Evolutionary conservation across 2,888 invertebrate species (phyloP), one percentile per base, ranked within the genome.

Genomic region (Trichogramma dendrolimi): DNA sequence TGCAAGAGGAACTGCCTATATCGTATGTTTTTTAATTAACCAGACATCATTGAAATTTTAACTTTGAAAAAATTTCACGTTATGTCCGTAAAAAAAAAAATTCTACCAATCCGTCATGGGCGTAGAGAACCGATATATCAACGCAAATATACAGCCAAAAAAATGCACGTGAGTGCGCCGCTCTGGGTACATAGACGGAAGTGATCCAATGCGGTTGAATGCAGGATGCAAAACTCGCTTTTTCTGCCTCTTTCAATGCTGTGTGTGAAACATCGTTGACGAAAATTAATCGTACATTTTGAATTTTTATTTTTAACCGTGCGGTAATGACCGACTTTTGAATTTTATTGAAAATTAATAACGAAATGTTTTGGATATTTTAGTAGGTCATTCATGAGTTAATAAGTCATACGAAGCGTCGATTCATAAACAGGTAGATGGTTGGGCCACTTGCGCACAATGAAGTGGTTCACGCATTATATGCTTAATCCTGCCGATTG

Each of bases 131-230:
- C 48, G 48, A 14, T 14, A 48, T 14, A 48, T 48, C 48, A 14
- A 48, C 27, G 27, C 48, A 48, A 11, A 14, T 48, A 48, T 48
- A 48, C 27, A 48, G 11, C 48, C 27, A 27, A 27, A 27, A 27
- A 27, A 27, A 27, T 48, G 48, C 48, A 48, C 48, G 48, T 14
- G 27, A 11, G 48, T 14, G 5, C 48, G 55, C 46, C 39, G 57
- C 57, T 60, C 49, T 2, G 27, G 27, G 2, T 57, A 57, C 54
- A 57, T 60, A 57, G 60, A 58, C 61, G 61, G 64, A 64, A 64
- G 58, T 56, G 58, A 59, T 64, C 58, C 60, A 60, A 63, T 55
- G 58, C 60, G 60, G 58, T 61, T 54, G 63, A 48, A 58, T 55
- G 55, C 51, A 55, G 58, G 58, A 61, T 60, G 52, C 60, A 14